Percentiles rank a stretch among this genome's conserved stretches.
Conservation (phyloP, 2,888 invertebrate species). For the Pandemis corylana region DNA sequence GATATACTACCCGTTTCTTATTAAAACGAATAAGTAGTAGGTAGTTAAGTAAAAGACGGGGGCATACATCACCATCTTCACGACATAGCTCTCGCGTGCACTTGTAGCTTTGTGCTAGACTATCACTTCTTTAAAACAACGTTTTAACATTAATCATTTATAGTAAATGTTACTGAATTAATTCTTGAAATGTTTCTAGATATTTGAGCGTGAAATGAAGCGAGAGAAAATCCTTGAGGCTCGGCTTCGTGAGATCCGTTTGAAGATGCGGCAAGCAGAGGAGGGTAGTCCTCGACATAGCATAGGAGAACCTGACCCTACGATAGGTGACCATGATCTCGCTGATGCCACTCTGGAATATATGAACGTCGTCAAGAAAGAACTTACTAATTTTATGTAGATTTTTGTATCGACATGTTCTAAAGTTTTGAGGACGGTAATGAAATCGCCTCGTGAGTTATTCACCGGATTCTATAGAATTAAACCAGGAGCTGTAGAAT, state of each 20-base stretch:
- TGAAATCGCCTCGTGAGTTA: background rate
- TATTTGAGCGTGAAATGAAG: constrained; percentile 94
- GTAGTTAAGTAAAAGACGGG: too few species aligned
- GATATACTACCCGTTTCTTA: too few species aligned
- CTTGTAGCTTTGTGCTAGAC: too few species aligned
- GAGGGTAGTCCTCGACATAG: constrained; percentile 58
- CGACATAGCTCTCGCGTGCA: too few species aligned
- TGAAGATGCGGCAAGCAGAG: constrained; percentile 79
- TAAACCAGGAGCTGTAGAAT: background rate
- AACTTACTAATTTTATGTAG: background rate
- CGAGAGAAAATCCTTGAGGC: constrained; percentile 96
- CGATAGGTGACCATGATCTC: constrained; percentile 64
- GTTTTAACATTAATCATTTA: too few species aligned
- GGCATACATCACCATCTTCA: too few species aligned
- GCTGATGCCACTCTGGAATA: background rate
- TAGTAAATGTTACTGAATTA: too few species aligned
- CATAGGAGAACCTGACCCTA: constrained; percentile 54
- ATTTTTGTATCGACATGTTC: background rate
- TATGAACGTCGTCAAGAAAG: background rate
- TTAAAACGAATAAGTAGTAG: too few species aligned
- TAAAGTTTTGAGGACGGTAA: background rate
- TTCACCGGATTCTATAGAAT: background rate
- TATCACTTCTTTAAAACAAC: too few species aligned
- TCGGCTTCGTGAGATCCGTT: constrained; percentile 91
- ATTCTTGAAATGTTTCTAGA: constrained; percentile 72